Base-by-base conservation (phyloP, 2,797 vertebrate species). In the Podarcis lilfordi region DNA sequence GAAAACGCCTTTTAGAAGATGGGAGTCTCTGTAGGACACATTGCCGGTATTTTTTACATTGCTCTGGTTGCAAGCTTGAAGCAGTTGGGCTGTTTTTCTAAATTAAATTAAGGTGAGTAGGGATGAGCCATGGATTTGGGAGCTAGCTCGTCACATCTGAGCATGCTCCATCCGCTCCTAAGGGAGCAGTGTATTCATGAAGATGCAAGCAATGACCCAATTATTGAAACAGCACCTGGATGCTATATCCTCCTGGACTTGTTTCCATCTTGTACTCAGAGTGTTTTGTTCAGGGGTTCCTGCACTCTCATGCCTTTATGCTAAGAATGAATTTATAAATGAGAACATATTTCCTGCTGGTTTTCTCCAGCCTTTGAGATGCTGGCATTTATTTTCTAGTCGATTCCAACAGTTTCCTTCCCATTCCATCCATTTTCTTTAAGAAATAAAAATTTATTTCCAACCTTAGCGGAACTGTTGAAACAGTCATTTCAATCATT, bases 191-290 rank as follows among this genome's bases (percentile, higher is more conserved):
- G 87, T 86, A 90, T 93, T 91, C 90, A 84, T 89, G 92, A 93
- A 95, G 93, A 94, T 91, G 91, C 92, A 95, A 92, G 94, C 91
- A 91, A 25, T 94, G 92, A 95, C 95, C 95, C 93, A 95, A 89
- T 96, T 96, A 94, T 93, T 89, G 81, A 94, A 85, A 90, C 72
- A 92, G 91, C 92, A 96, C 94, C 95, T 95, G 94, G 95, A 93
- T 90, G 37, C 74, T 90, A 85, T 90, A 89, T 95, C 91, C 85
- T 92, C 75, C 75, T 83, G 91, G 94, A 94, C 92, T 89, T 0
- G 0, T 88, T 86, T 90, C 90, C 79, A 90, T 85, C 92, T 94
- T 91, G 87, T 37, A 90, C 79, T 89, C 89, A 85, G 74, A 92
- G 88, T 35, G 86, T 94, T 95, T 94, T 93, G 85, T 89, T 92